These are phyloP conservation scores for Linepithema humile DNA, from an alignment of 1,140 invertebrate genomes.

Conservation along the genomic window DNA sequence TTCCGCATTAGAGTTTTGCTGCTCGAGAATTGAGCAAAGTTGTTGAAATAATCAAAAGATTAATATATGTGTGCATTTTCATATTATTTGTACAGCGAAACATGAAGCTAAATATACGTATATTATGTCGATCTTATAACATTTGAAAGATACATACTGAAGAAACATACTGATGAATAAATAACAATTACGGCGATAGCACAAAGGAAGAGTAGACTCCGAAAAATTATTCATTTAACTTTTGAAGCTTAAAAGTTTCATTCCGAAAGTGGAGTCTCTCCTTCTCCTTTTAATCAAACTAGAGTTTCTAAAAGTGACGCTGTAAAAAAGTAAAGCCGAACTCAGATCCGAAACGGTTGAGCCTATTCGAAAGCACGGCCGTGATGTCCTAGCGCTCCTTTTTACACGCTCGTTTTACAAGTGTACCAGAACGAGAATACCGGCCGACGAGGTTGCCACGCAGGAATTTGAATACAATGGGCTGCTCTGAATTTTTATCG, in stretches of 20 bases:
- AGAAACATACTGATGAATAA: no score
- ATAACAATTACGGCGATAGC: background rate
- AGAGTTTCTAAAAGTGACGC: background rate
- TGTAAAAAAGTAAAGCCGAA: background rate
- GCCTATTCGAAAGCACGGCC: background rate
- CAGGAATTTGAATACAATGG: constrained; percentile 83
- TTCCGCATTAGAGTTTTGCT: background rate
- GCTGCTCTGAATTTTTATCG: constrained; percentile 83
- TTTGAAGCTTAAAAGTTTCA: background rate
- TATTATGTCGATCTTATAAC: background rate
- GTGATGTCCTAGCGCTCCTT: constrained; percentile 47
- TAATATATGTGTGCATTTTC: background rate
- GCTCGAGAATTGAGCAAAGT: background rate
- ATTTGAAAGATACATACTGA: no score
- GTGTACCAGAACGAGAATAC: constrained; percentile 71
- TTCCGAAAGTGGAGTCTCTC: background rate
- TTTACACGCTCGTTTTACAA: constrained; percentile 77
- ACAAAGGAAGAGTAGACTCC: background rate
- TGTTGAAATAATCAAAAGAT: background rate
- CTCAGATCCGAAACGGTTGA: constrained; percentile 26
- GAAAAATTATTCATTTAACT: background rate
- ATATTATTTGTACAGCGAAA: background rate
- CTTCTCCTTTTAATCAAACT: background rate
- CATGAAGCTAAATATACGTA: background rate
- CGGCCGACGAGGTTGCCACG: constrained; percentile 33